phyloP scores from a whole-genome alignment of 2,888 invertebrate genomes.

The Xylota sylvarum region DNA sequence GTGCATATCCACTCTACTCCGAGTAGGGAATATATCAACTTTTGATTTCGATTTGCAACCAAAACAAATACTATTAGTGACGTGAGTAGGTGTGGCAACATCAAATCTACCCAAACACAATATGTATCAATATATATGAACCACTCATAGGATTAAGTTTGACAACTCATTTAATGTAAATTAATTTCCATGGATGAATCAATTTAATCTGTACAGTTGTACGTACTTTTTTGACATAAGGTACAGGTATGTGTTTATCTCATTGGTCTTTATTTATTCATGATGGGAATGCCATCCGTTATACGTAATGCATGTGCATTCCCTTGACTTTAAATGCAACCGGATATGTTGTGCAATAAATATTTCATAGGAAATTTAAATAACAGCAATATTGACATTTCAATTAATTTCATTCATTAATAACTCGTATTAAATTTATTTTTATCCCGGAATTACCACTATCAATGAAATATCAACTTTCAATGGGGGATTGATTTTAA shows the following conservation, averaged over 20 bases:
- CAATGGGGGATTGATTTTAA: conserved; percentile 19
- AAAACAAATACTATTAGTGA: neutral
- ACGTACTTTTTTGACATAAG: neutral
- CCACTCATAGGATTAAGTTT: neutral
- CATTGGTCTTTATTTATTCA: conserved; percentile 20
- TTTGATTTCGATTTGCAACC: neutral
- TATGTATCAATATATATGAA: neutral
- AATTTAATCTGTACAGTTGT: conserved; percentile 9
- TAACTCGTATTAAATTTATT: conserved; percentile 22
- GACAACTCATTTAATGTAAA: conserved; percentile 26
- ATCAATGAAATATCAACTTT: conserved; percentile 26
- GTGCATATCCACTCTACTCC: neutral
- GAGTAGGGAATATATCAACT: neutral
- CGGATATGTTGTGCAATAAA: conserved; percentile 34
- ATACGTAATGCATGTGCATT: neutral
- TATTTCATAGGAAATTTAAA: conserved; percentile 35
- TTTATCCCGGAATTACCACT: conserved; percentile 16
- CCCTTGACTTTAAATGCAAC: conserved; percentile 34
- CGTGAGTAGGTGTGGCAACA: neutral
- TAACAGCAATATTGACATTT: conserved; percentile 40
- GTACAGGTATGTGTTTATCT: neutral
- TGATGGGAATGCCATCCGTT: conserved; percentile 4
- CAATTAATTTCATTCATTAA: conserved; percentile 59
- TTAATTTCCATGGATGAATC: conserved; percentile 21
- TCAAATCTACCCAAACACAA: neutral